phyloP scores from a whole-genome alignment of 2,888 invertebrate genomes.

The Venusia cambrica region DNA sequence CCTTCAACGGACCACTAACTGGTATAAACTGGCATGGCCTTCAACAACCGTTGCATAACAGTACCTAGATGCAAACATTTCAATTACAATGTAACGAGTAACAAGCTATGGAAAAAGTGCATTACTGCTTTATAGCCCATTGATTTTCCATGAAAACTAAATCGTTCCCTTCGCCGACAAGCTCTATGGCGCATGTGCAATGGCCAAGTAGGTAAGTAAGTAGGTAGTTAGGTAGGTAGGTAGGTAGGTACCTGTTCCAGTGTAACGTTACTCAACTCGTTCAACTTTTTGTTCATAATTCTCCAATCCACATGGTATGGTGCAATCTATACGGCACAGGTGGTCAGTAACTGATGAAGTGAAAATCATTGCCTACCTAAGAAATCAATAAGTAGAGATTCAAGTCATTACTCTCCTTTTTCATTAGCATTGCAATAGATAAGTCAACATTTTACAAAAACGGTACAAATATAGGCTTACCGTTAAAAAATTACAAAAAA shows the following conservation, averaged over 20 bases:
- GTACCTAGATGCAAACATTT: slow-evolving; percentile 1
- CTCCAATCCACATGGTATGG: slow-evolving; percentile 12
- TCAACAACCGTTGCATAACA: slow-evolving; percentile 7
- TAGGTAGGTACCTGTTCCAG: slow-evolving; percentile 8
- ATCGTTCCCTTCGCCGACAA: slow-evolving; percentile 15
- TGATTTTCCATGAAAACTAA: slow-evolving; percentile 18
- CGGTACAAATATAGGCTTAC: no score
- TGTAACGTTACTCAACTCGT: slow-evolving; percentile 14
- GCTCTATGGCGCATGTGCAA: slow-evolving; percentile 8
- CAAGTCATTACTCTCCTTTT: no score
- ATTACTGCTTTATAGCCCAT: slow-evolving; percentile 7
- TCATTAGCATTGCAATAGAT: no score
- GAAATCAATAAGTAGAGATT: no score
- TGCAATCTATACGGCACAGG: slow-evolving; percentile 15
- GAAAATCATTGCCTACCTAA: no score
- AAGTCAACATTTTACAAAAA: no score
- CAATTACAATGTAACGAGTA: slow-evolving; percentile 1
- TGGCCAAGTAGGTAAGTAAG: slow-evolving; percentile 4
- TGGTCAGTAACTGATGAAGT: slow-evolving; percentile 9
- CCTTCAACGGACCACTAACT: no score
- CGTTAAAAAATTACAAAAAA: no score
- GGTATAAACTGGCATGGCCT: slow-evolving; percentile 1
- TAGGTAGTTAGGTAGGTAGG: slow-evolving; percentile 6
- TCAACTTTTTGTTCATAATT: slow-evolving; percentile 27
- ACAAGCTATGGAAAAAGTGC: slow-evolving; percentile 6